Evolutionary conservation across 2,888 invertebrate genomes (phyloP).

Genomic region (Eudasyphora cyanicolor): DNA sequence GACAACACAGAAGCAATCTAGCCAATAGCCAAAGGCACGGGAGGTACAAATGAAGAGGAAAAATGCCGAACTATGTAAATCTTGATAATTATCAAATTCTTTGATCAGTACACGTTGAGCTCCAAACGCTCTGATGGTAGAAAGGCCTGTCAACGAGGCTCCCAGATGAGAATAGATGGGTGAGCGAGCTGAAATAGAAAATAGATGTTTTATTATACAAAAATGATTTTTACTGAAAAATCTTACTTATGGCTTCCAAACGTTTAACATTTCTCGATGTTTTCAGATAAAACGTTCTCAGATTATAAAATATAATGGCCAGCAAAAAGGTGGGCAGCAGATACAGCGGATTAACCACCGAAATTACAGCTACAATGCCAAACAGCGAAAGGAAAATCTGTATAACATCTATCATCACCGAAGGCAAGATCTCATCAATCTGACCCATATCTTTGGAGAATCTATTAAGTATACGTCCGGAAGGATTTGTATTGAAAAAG

Average conservation of each 20-base stretch:
- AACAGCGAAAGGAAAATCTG: conserved; percentile 90
- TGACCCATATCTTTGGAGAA: conserved; percentile 93
- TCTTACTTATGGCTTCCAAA: conserved; percentile 90
- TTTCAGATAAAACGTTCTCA: conserved; percentile 88
- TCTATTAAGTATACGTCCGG: conserved; percentile 90
- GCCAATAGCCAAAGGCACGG: conserved; percentile 95
- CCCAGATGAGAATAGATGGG: conserved; percentile 96
- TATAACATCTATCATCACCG: conserved; percentile 80
- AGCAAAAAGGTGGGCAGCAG: conserved; percentile 87
- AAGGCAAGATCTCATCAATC: conserved; percentile 80
- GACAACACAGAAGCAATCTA: conserved; percentile 93
- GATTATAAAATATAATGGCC: conserved; percentile 86
- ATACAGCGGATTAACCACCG: conserved; percentile 87
- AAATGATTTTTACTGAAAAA: neutral
- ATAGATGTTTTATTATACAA: neutral
- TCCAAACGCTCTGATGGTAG: conserved; percentile 94
- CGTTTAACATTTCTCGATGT: conserved; percentile 91
- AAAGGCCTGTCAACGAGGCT: conserved; percentile 93
- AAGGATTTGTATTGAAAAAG: conserved; percentile 94
- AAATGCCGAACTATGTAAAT: conserved; percentile 94
- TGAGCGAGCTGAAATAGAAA: conserved; percentile 85
- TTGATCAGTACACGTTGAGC: conserved; percentile 88
- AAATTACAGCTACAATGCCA: conserved; percentile 90
- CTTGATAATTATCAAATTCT: conserved; percentile 91
- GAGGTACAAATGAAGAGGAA: conserved; percentile 93